Evolutionary conservation across 2,888 invertebrate genomes (phyloP).

Genomic region (Leucophenga montana): DNA sequence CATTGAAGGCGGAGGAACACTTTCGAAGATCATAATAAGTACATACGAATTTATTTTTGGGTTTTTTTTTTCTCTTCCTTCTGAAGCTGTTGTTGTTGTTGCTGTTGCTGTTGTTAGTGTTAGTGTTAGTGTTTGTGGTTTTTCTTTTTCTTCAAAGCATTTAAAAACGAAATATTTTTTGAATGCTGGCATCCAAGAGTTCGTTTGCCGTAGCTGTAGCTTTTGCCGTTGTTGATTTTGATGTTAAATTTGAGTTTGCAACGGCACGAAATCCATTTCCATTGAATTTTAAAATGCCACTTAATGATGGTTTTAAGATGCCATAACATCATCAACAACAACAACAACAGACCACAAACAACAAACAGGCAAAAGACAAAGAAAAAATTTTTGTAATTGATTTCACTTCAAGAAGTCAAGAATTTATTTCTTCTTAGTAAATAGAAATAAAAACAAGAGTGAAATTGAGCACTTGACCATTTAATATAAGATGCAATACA

Average conservation of each 20-base stretch:
- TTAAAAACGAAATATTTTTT: conserved; percentile 57
- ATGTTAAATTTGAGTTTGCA: background rate
- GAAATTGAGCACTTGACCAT: conserved; percentile 2
- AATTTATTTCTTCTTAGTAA: background rate
- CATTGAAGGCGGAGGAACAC: background rate
- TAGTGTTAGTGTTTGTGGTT: too few species aligned
- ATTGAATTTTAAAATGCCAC: conserved; percentile 61
- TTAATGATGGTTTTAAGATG: conserved; percentile 45
- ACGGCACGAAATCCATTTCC: conserved; percentile 59
- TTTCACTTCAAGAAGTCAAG: conserved; percentile 65
- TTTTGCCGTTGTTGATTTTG: background rate
- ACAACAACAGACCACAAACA: conserved; percentile 30
- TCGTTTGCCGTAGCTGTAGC: too few species aligned
- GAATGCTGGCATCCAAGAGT: conserved; percentile 39
- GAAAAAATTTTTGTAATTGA: conserved; percentile 65
- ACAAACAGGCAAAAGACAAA: conserved; percentile 50
- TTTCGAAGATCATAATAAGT: background rate
- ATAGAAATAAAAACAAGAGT: background rate
- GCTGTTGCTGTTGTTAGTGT: too few species aligned
- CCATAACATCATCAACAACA: conserved; percentile 2
- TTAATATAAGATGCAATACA: background rate
- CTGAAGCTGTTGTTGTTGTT: background rate
- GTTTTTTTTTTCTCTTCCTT: background rate
- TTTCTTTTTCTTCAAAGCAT: conserved; percentile 39
- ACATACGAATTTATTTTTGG: background rate